These are phyloP conservation scores for Auanema freiburgensis DNA, from an alignment of 2,888 invertebrate species.

Conservation along the genomic window DNA sequence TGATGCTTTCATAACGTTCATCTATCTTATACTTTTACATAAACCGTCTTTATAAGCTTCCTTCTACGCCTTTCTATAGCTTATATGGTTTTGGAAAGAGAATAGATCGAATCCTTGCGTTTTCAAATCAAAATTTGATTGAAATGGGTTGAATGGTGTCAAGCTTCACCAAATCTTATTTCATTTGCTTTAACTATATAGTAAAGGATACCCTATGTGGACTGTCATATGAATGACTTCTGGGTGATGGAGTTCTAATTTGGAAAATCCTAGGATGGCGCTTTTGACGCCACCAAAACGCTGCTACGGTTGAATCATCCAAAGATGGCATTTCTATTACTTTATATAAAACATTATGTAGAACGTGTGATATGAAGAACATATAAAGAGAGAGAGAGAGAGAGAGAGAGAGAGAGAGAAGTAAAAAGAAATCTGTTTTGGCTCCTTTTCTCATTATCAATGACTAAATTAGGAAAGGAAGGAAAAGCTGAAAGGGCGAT, in stretches of 20 bases:
- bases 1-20: no score
- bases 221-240: conserved; percentile 32
- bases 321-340: conserved; percentile 12
- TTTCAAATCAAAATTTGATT: no score
- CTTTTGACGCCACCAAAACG: conserved; percentile 53
- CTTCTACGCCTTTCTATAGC: no score
- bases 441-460: not conserved
- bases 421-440: not conserved
- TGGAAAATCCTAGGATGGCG: conserved; percentile 27
- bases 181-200: no score
- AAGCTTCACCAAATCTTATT: no score
- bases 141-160: no score
- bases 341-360: not conserved
- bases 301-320: conserved; percentile 18
- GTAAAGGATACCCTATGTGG: conserved; percentile 4
- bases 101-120: no score
- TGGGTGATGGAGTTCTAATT: conserved; percentile 28
- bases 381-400: not conserved
- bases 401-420: not conserved
- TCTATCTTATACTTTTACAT: no score
- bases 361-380: not conserved
- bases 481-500: conserved; percentile 7
- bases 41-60: no score
- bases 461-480: conserved; percentile 9
- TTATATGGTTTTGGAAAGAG: no score